Conservation (phyloP, 2,797 vertebrate genomes). For the Thunnus albacares region DNA sequence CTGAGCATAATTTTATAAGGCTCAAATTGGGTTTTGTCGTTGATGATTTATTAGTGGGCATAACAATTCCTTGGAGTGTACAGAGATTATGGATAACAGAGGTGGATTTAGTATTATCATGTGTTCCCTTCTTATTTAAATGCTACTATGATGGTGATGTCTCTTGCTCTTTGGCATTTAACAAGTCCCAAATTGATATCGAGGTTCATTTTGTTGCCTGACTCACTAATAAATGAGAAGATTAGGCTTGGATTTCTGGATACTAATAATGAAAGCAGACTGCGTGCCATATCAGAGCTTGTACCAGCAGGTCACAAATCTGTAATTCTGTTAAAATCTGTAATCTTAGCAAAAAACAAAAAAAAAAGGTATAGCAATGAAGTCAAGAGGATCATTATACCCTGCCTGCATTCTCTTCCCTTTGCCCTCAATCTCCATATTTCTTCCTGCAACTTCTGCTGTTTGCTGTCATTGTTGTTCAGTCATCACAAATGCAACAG, state of each 20-base stretch:
- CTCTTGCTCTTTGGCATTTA: slow-evolving; percentile 42
- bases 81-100: slow-evolving; percentile 19
- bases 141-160: neutral
- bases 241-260: slow-evolving; percentile 38
- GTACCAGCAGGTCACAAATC: neutral
- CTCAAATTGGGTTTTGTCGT: slow-evolving; percentile 43
- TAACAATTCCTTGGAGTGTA: slow-evolving; percentile 21
- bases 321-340: neutral
- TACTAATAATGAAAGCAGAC: slow-evolving; percentile 30
- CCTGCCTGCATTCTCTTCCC: neutral
- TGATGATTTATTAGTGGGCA: slow-evolving; percentile 49
- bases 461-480: slow-evolving; percentile 43
- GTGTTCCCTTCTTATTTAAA: slow-evolving; percentile 38
- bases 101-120: slow-evolving; percentile 34
- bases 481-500: slow-evolving; percentile 63
- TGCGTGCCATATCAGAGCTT: neutral
- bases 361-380: neutral
- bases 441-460: slow-evolving; percentile 60
- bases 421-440: slow-evolving; percentile 15
- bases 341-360: neutral
- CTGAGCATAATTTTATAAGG: slow-evolving; percentile 44
- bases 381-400: neutral
- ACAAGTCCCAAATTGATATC: slow-evolving; percentile 36
- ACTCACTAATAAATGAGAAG: slow-evolving; percentile 32
- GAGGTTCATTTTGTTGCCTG: slow-evolving; percentile 25